Evolutionary conservation across 1,140 invertebrate species (phyloP).

Genomic region (Drosophila burlai): DNA sequence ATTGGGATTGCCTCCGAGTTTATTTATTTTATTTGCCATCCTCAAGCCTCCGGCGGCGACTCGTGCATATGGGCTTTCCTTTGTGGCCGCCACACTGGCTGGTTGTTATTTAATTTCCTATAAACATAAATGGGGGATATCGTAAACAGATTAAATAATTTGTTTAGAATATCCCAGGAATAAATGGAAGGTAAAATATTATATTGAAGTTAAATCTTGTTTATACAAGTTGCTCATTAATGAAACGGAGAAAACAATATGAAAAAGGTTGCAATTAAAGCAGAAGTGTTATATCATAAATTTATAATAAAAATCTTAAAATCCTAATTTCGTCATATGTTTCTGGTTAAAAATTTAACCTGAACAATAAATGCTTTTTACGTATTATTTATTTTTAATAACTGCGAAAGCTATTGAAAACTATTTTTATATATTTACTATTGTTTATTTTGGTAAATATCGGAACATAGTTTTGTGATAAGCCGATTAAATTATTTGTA

Average conservation of each 20-base stretch:
- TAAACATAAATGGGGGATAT: constrained; percentile 21
- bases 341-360: neutral
- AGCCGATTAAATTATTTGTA: neutral
- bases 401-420: neutral
- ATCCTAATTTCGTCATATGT: neutral
- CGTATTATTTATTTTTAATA: neutral
- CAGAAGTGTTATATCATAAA: too few relatives aligned
- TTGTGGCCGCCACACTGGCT: constrained; percentile 19
- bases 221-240: neutral
- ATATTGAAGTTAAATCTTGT: neutral
- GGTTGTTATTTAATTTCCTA: constrained; percentile 38
- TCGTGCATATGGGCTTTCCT: constrained; percentile 14
- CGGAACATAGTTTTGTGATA: neutral
- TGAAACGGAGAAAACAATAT: neutral
- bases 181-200: neutral
- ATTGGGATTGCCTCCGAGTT: constrained; percentile 64
- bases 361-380: too few relatives aligned
- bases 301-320: too few relatives aligned
- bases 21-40: constrained; percentile 70
- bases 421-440: neutral
- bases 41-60: constrained; percentile 5
- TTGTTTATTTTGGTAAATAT: neutral
- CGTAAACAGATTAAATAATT: constrained; percentile 43
- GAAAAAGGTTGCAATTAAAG: neutral
- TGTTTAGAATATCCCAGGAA: neutral